phyloP scores from a whole-genome alignment of 2,113 vertebrate genomes.

The Coptodon bakossiorum region DNA sequence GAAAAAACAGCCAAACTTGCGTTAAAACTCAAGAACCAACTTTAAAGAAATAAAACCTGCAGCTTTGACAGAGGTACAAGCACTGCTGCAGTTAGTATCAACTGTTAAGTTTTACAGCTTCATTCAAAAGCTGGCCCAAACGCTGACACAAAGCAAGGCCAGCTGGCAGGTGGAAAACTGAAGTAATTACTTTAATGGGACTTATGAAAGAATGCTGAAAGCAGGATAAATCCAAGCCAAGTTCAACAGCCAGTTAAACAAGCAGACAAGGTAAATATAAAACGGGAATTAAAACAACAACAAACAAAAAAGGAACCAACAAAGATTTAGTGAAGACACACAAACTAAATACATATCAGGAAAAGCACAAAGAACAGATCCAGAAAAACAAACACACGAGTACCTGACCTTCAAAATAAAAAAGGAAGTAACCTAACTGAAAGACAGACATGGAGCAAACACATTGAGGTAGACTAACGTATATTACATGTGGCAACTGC shows the following conservation, averaged over 20 bases:
- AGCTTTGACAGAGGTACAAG: background rate
- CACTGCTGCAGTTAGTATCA: background rate
- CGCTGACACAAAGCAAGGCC: background rate
- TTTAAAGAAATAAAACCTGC: background rate
- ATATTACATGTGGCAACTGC: background rate
- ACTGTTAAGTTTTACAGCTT: background rate
- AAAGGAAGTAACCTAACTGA: background rate
- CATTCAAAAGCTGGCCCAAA: background rate
- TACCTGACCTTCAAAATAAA: background rate
- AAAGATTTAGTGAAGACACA: background rate
- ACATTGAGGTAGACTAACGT: background rate
- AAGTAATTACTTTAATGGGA: background rate
- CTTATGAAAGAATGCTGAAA: background rate
- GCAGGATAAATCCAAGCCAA: background rate
- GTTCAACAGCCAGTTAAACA: background rate
- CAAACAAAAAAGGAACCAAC: rapidly evolving
- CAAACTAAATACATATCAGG: background rate
- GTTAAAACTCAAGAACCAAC: background rate
- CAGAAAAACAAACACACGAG: background rate
- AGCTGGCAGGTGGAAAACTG: background rate
- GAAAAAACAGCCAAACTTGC: background rate
- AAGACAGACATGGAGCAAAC: background rate
- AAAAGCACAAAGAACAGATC: background rate
- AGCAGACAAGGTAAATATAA: background rate
- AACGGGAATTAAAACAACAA: background rate